These are phyloP conservation scores for Galeopsomyia nigrocyanea DNA, from an alignment of 2,888 invertebrate species.

Conservation along the genomic window DNA sequence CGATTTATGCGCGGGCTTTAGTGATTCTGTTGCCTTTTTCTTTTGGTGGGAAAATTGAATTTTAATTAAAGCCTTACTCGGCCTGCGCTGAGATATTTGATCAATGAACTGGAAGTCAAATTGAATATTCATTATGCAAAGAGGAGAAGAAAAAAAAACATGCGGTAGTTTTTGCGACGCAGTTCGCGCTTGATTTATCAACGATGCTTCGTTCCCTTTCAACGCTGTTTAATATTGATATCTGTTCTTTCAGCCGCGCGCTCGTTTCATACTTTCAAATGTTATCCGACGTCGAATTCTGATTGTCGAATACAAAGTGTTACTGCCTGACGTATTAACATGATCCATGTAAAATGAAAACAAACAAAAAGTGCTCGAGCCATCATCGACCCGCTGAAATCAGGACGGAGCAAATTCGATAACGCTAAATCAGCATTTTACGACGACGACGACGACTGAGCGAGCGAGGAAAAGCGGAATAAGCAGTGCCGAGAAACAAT, in stretches of 20 bases:
- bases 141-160: background rate
- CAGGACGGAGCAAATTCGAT: slow-evolving; percentile 39
- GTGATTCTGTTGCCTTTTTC: background rate
- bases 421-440: slow-evolving; percentile 35
- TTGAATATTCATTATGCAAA: slow-evolving; percentile 20
- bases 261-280: background rate
- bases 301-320: no score
- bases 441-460: background rate
- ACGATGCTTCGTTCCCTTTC: background rate
- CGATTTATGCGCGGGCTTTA: background rate
- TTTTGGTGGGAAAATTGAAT: slow-evolving; percentile 24
- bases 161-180: background rate
- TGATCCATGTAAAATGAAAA: no score
- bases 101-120: slow-evolving; percentile 20
- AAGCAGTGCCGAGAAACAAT: slow-evolving; percentile 1
- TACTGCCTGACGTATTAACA: no score
- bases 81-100: slow-evolving; percentile 22
- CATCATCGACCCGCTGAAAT: background rate
- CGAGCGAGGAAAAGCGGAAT: background rate
- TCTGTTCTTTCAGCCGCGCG: background rate
- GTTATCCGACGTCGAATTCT: no score
- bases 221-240: background rate
- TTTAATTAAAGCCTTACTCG: slow-evolving; percentile 31
- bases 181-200: slow-evolving; percentile 4
- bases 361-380: no score